These are phyloP conservation scores for Diabrotica undecimpunctata DNA, from an alignment of 1,140 invertebrate genomes.

Conservation along the genomic window DNA sequence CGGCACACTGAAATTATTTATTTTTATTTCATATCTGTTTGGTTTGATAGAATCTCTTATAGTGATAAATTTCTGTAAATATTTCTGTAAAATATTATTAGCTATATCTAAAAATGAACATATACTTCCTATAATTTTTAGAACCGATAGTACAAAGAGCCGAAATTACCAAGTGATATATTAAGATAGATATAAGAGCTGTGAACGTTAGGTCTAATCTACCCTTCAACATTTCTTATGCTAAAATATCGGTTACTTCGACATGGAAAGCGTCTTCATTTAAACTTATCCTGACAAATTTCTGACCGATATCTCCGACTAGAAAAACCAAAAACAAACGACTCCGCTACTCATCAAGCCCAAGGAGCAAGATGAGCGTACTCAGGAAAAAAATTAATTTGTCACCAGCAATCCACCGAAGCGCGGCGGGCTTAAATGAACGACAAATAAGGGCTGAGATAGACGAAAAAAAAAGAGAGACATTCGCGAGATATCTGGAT, in stretches of 20 bases:
- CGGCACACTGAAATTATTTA: no score
- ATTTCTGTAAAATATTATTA: no score
- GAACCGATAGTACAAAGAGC: no score
- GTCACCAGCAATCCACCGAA: constrained; percentile 7
- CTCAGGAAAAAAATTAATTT: constrained; percentile 13
- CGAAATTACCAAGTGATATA: no score
- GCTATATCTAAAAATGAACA: no score
- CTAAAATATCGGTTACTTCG: not conserved
- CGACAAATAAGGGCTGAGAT: constrained; percentile 33
- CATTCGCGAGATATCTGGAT: constrained; percentile 24
- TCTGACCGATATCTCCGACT: not conserved
- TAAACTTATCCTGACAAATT: not conserved
- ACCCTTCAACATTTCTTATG: not conserved
- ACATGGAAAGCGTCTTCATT: not conserved
- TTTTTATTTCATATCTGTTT: no score
- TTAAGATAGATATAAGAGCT: constrained; percentile 11
- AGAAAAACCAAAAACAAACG: not conserved
- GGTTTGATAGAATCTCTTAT: no score
- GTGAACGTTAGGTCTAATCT: not conserved
- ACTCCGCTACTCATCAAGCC: not conserved
- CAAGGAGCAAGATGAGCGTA: not conserved
- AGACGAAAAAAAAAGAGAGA: constrained; percentile 35
- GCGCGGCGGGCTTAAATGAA: constrained; percentile 18
- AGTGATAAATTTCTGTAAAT: no score
- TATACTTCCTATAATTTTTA: no score